These are phyloP conservation scores for Phalacrocorax carbo DNA, from an alignment of 2,113 vertebrate species.

Conservation along the genomic window DNA sequence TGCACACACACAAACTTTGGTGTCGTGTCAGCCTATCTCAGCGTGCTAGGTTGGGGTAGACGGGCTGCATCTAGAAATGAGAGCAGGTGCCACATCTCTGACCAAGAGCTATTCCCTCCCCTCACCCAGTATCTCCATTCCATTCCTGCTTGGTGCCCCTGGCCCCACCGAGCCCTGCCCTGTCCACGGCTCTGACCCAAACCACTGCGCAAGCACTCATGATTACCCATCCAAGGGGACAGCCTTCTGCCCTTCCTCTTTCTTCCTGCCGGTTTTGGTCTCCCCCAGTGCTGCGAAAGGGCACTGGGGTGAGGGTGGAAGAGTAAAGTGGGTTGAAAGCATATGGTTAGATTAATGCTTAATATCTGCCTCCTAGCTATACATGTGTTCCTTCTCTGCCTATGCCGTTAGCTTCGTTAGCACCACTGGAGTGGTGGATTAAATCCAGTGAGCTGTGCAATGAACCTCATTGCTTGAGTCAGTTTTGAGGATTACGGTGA, in stretches of 20 bases:
- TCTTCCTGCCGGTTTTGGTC: neutral
- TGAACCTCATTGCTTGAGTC: neutral
- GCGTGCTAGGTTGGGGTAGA: rapidly evolving
- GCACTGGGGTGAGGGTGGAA: neutral
- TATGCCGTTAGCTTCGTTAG: neutral
- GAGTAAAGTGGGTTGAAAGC: neutral
- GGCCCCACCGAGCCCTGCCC: rapidly evolving
- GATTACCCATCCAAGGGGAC: rapidly evolving
- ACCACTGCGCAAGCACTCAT: rapidly evolving
- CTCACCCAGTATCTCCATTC: neutral
- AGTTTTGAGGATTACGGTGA: neutral
- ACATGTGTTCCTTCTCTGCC: neutral
- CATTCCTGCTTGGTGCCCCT: rapidly evolving
- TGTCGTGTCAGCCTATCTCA: neutral
- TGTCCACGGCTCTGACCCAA: rapidly evolving
- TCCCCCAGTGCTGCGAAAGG: neutral
- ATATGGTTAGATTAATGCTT: neutral
- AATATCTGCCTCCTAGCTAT: neutral
- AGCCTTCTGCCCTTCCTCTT: neutral
- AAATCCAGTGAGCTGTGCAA: constrained; percentile 23
- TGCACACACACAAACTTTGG: neutral
- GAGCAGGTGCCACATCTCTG: neutral
- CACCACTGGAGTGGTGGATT: constrained; percentile 11
- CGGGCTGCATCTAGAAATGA: neutral
- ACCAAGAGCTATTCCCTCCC: neutral